phyloP scores from a whole-genome alignment of 2,113 vertebrate genomes.

The Nothoprocta pentlandii region DNA sequence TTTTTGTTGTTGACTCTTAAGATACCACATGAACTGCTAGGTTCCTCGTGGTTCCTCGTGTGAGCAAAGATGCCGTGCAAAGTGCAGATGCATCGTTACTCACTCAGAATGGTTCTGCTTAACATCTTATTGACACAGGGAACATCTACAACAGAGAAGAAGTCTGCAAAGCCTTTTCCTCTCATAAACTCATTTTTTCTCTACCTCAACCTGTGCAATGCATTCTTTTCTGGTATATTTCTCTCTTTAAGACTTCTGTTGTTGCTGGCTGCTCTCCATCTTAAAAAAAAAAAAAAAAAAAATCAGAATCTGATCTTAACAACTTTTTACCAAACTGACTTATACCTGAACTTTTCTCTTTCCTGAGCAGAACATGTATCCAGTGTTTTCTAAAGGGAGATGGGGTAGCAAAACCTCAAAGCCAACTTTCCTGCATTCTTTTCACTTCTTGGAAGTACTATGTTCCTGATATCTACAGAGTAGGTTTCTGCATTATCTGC shows the following conservation, averaged over 20 bases:
- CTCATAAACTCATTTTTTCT: slow-evolving; percentile 34
- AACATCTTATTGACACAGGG: slow-evolving; percentile 36
- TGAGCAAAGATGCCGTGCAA: background rate
- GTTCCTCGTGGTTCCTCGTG: background rate
- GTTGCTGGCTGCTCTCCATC: slow-evolving; percentile 47
- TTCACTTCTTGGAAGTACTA: background rate
- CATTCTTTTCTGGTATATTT: slow-evolving; percentile 17
- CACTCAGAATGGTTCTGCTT: background rate
- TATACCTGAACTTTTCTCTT: slow-evolving; percentile 50
- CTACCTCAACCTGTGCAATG: slow-evolving; percentile 18
- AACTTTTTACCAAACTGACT: slow-evolving; percentile 41
- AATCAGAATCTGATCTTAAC: slow-evolving; percentile 42
- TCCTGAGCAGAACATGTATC: slow-evolving; percentile 50
- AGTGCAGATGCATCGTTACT: background rate
- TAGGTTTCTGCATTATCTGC: slow-evolving; percentile 17
- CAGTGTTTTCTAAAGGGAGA: slow-evolving; percentile 26
- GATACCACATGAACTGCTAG: background rate
- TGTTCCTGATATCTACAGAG: slow-evolving; percentile 21
- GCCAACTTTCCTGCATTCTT: background rate
- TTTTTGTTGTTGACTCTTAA: background rate
- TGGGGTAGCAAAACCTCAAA: background rate
- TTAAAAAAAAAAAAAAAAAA: background rate
- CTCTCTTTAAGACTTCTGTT: slow-evolving; percentile 43
- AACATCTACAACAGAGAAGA: background rate
- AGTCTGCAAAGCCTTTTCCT: background rate